A percentile compares a stretch with the other conserved stretches of the same genome.
phyloP scores from a whole-genome alignment of 1,140 invertebrate genomes.

The Bombus sylvicola region DNA sequence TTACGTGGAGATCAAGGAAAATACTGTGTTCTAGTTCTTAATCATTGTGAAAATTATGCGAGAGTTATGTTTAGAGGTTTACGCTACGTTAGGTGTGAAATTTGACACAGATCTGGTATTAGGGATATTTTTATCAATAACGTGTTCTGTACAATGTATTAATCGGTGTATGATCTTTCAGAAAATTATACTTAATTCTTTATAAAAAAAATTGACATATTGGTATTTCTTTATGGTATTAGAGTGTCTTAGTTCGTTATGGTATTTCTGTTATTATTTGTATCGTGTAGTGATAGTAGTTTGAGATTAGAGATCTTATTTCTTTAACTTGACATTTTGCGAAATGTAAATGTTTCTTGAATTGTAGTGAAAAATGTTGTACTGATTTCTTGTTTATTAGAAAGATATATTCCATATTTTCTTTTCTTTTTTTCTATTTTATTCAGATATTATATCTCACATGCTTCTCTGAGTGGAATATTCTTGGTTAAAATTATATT shows the following conservation, averaged over 20 bases:
- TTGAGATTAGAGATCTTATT: too few species aligned
- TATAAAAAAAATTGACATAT: background rate
- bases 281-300: too few species aligned
- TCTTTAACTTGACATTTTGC: too few species aligned
- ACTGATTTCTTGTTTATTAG: background rate
- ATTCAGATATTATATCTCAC: background rate
- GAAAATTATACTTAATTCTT: too few species aligned
- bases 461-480: background rate
- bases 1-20: background rate
- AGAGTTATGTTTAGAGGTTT: background rate
- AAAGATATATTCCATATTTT: too few species aligned
- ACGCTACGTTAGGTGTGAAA: background rate
- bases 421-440: too few species aligned
- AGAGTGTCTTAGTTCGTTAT: background rate
- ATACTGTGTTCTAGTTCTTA: background rate
- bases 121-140: background rate
- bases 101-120: background rate
- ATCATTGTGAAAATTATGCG: background rate
- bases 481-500: background rate
- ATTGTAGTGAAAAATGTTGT: rapidly evolving
- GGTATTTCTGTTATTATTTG: background rate
- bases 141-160: background rate
- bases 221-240: too few species aligned
- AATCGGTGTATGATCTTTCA: background rate
- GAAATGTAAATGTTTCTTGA: background rate